Percentiles rank a stretch among this genome's conserved stretches.
These are phyloP conservation scores for Desmophyllum pertusum DNA, from an alignment of 92 coral and sea anemone genomes.

Conservation along the genomic window DNA sequence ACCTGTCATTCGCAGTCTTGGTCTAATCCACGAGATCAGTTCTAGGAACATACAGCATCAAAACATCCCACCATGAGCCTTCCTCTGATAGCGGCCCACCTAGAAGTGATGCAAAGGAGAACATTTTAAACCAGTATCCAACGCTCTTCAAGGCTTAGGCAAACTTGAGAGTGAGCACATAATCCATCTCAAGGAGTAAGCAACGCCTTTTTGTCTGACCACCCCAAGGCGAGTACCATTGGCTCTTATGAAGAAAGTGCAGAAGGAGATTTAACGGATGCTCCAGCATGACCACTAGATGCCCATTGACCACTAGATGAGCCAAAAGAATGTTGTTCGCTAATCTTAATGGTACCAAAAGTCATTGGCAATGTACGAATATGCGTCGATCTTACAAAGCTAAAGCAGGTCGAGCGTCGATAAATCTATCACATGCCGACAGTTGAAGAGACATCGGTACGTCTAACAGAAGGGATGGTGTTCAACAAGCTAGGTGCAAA, in stretches of 20 bases:
- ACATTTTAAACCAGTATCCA: conserved; percentile 51
- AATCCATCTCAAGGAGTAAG: conserved; percentile 42
- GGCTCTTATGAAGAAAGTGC: conserved; percentile 38
- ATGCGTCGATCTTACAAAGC: conserved; percentile 56
- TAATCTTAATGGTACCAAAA: conserved; percentile 59
- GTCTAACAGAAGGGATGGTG: no score
- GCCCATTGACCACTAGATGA: conserved; percentile 46
- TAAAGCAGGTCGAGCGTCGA: conserved; percentile 44
- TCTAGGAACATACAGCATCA: conserved; percentile 28
- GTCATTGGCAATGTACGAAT: conserved; percentile 39
- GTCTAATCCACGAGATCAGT: conserved; percentile 35
- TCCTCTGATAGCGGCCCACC: not conserved
- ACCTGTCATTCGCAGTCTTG: conserved; percentile 48
- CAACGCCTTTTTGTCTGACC: conserved; percentile 51
- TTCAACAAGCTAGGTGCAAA: conserved; percentile 63
- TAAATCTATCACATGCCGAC: conserved; percentile 56
- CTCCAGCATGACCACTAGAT: conserved; percentile 15
- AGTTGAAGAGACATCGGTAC: conserved; percentile 60
- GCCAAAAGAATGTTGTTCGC: conserved; percentile 57
- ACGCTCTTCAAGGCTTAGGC: conserved; percentile 55
- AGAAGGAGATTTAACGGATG: conserved; percentile 43
- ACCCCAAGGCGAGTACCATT: conserved; percentile 51
- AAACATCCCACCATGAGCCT: not conserved
- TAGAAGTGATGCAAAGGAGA: conserved; percentile 26
- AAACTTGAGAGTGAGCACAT: conserved; percentile 45